A percentile compares a stretch with the other conserved stretches of the same genome.
Evolutionary conservation across 2,888 invertebrate genomes (phyloP).

Genomic region (Chloroclysta siterata): DNA sequence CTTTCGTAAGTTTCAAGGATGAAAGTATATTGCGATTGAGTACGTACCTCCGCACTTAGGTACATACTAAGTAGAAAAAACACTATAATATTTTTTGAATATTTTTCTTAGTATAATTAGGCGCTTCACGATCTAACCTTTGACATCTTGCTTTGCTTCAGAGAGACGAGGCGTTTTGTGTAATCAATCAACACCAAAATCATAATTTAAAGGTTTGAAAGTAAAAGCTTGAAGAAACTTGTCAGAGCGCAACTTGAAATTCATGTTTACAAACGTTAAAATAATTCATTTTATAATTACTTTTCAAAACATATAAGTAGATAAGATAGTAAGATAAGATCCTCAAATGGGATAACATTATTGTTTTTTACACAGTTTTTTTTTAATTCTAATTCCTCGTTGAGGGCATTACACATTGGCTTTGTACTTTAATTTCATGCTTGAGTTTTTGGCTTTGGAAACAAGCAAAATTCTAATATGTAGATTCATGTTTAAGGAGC

Average conservation of each 20-base stretch:
- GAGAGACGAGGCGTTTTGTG: slow-evolving; percentile 43
- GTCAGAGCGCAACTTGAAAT: neutral
- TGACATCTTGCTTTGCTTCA: slow-evolving; percentile 54
- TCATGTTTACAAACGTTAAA: neutral
- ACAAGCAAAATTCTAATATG: no score
- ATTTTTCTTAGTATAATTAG: slow-evolving; percentile 55
- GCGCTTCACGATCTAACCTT: slow-evolving; percentile 64
- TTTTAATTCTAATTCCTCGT: no score
- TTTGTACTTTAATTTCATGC: no score
- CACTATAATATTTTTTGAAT: slow-evolving; percentile 19
- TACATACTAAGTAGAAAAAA: slow-evolving; percentile 25
- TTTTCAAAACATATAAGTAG: no score
- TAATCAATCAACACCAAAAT: slow-evolving; percentile 43
- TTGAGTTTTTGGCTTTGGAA: no score
- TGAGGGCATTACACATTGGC: no score
- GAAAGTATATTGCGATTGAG: slow-evolving; percentile 41
- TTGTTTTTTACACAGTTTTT: no score
- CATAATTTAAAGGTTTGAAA: slow-evolving; percentile 31
- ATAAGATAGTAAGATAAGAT: no score
- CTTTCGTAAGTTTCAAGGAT: slow-evolving; percentile 57
- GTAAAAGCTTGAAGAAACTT: slow-evolving; percentile 33
- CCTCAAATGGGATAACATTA: no score
- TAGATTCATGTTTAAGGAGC: no score
- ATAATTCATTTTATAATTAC: neutral
- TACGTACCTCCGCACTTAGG: slow-evolving; percentile 9